A percentile compares a stretch with the other conserved stretches of the same genome.
Conservation (phyloP, 2,888 invertebrate species). For the Junonia oenone region DNA sequence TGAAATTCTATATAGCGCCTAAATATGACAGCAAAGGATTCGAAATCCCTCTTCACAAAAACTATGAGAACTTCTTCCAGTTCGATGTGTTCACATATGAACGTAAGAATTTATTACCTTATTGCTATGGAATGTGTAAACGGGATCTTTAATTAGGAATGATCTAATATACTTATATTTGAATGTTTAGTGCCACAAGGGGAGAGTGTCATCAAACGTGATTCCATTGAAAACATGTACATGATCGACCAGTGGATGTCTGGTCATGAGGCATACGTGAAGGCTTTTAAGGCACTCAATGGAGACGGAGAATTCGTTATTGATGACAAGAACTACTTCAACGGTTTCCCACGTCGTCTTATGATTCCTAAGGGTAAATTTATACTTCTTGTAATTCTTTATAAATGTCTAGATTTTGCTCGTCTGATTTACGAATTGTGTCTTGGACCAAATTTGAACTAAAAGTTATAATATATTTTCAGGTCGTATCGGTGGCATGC, state of each 20-base stretch:
- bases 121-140: no score
- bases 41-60: conserved; percentile 71
- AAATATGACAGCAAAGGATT: conserved; percentile 80
- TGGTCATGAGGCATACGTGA: conserved; percentile 61
- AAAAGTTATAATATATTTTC: conserved; percentile 17
- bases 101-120: conserved; percentile 61
- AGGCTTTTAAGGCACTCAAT: conserved; percentile 64
- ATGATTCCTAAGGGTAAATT: conserved; percentile 83
- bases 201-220: conserved; percentile 69
- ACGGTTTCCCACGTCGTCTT: conserved; percentile 82
- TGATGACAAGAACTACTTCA: conserved; percentile 68
- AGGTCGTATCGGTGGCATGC: conserved; percentile 75
- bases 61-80: conserved; percentile 78
- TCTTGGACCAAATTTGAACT: no score
- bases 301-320: conserved; percentile 66
- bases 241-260: conserved; percentile 75
- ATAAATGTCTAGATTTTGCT: no score
- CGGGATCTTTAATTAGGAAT: no score
- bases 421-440: no score
- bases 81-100: conserved; percentile 78
- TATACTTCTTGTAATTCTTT: no score
- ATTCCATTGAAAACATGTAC: conserved; percentile 80
- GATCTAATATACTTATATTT: no score
- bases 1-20: conserved; percentile 84
- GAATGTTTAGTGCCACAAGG: conserved; percentile 69